Conservation (phyloP, 2,888 invertebrate genomes). For the Drosophila maculinotata region DNA sequence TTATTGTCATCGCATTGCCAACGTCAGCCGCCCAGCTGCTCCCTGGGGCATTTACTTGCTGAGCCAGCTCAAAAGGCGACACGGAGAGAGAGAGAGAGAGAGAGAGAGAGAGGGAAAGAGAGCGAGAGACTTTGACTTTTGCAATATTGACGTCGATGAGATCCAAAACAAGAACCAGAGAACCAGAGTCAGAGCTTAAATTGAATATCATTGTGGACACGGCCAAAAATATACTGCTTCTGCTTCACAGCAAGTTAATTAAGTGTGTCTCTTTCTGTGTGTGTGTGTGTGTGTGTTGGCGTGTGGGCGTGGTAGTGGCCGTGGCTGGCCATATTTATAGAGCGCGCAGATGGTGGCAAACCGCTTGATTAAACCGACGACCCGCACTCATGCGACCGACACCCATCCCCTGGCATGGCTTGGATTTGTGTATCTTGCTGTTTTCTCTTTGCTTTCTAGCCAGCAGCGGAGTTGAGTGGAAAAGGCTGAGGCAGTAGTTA, state of each 20-base stretch:
- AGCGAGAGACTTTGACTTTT: slow-evolving; percentile 40
- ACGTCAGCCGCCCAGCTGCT: slow-evolving; percentile 45
- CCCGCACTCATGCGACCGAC: background rate
- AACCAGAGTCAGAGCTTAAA: slow-evolving; percentile 29
- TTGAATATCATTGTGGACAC: slow-evolving; percentile 47
- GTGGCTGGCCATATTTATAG: slow-evolving; percentile 32
- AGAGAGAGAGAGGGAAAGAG: background rate
- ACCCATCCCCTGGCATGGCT: slow-evolving; percentile 6
- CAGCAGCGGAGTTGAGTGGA: background rate
- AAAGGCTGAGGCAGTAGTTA: background rate
- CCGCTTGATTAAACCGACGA: slow-evolving; percentile 63
- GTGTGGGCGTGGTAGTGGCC: slow-evolving; percentile 11
- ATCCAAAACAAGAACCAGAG: slow-evolving; percentile 9
- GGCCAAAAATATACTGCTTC: slow-evolving; percentile 37
- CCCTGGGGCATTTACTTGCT: slow-evolving; percentile 50
- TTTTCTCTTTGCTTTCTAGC: slow-evolving; percentile 27
- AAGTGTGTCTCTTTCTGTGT: no score
- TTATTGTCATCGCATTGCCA: slow-evolving; percentile 48
- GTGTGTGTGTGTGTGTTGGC: background rate
- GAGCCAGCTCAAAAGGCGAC: slow-evolving; percentile 44
- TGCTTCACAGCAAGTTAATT: slow-evolving; percentile 46
- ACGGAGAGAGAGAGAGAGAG: background rate
- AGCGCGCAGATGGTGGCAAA: slow-evolving; percentile 34
- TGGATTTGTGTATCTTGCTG: slow-evolving; percentile 38
- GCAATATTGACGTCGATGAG: slow-evolving; percentile 37